phyloP scores from a whole-genome alignment of 2,888 invertebrate genomes.

The Agrochola litura region DNA sequence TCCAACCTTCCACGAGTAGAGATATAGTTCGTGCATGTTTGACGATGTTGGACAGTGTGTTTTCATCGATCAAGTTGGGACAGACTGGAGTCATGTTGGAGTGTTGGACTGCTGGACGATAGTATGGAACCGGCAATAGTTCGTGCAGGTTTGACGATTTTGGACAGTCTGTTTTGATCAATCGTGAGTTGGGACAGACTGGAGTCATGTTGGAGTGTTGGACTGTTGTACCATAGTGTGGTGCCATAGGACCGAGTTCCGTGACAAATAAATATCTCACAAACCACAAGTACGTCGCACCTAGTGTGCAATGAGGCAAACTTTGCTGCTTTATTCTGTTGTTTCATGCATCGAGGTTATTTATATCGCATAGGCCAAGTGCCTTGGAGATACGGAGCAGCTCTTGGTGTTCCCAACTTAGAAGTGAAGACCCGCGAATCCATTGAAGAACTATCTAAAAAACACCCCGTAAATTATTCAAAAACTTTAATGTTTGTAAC shows the following conservation, averaged over 20 bases:
- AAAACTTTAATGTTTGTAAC: not conserved
- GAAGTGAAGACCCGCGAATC: not conserved
- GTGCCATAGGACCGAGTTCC: constrained; percentile 4
- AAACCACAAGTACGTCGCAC: constrained; percentile 15
- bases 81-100: too few species aligned
- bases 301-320: constrained; percentile 36
- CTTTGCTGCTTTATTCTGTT: constrained; percentile 36
- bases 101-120: too few species aligned
- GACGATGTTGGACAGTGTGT: too few species aligned
- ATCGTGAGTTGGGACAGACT: too few species aligned
- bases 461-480: constrained; percentile 2
- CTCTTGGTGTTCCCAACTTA: not conserved
- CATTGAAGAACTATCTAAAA: not conserved
- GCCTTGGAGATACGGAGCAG: not conserved
- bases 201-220: too few species aligned
- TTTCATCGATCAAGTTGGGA: too few species aligned
- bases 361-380: not conserved
- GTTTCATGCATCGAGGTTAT: not conserved
- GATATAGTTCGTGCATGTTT: too few species aligned
- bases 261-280: constrained; percentile 31
- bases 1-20: too few species aligned
- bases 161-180: too few species aligned
- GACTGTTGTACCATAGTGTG: too few species aligned
- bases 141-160: not conserved
- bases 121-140: constrained; percentile 7